A percentile compares a stretch with the other conserved stretches of the same genome.
Conservation (phyloP, 35 echinoderm and acorn worm species). For the Ptychodera flava region DNA sequence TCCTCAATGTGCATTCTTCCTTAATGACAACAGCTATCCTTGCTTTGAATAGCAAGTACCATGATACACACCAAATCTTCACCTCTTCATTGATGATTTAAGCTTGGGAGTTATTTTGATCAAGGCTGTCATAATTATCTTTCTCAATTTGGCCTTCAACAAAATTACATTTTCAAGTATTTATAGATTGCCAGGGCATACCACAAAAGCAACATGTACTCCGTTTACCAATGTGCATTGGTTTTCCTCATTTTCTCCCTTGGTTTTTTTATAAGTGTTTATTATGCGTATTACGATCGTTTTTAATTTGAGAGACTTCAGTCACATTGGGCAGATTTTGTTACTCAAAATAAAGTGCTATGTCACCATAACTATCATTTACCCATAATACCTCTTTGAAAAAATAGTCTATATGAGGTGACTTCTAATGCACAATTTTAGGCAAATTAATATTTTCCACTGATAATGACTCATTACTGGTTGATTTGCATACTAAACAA, state of each 20-base stretch:
- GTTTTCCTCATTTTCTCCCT: too few relatives aligned
- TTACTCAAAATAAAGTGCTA: background rate
- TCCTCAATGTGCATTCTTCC: background rate
- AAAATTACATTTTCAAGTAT: background rate
- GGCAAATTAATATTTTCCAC: too few relatives aligned
- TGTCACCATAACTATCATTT: background rate
- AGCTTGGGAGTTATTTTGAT: too few relatives aligned
- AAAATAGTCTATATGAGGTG: too few relatives aligned
- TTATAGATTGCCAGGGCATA: background rate
- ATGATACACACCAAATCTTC: too few relatives aligned
- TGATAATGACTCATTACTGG: too few relatives aligned
- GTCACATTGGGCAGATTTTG: background rate
- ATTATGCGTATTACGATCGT: background rate
- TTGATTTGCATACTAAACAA: too few relatives aligned
- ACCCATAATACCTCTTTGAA: background rate
- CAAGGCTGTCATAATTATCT: too few relatives aligned
- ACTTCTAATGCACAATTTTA: too few relatives aligned
- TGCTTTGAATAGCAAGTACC: too few relatives aligned
- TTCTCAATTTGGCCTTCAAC: background rate
- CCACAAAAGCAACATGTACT: background rate
- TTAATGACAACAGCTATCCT: background rate
- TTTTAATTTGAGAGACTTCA: background rate
- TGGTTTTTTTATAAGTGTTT: too few relatives aligned
- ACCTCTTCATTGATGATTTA: too few relatives aligned
- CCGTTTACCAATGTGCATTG: background rate